Percentiles rank a stretch among this genome's conserved stretches.
phyloP scores from a whole-genome alignment of 2,113 vertebrate species.

The Meleagris gallopavo region DNA sequence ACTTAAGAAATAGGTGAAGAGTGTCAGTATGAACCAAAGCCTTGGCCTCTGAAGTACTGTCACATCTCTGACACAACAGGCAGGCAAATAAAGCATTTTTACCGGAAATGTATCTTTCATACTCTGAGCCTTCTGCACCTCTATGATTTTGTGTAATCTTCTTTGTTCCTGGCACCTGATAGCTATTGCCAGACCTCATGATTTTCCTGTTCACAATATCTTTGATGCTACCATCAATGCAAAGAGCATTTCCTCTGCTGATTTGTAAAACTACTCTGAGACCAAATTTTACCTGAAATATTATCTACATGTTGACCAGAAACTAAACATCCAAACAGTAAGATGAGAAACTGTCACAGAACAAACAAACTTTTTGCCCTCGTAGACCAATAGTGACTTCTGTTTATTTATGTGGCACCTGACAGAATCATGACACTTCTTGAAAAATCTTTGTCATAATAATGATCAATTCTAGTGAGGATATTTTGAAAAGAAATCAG shows the following conservation, averaged over 20 bases:
- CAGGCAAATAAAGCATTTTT: neutral
- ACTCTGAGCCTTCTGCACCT: neutral
- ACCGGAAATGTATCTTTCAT: neutral
- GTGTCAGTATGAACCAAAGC: neutral
- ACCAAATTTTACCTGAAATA: neutral
- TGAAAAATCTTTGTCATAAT: neutral
- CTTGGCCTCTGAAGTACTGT: neutral
- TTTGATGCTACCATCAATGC: neutral
- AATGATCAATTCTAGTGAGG: neutral
- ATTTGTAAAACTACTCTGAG: neutral
- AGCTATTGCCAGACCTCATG: neutral
- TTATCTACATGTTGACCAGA: neutral
- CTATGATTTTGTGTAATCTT: neutral
- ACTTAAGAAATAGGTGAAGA: neutral
- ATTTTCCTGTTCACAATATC: neutral
- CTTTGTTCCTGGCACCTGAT: neutral
- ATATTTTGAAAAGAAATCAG: neutral
- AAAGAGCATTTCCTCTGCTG: rapidly evolving
- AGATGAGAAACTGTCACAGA: neutral
- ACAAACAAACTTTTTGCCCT: neutral
- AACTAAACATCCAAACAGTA: neutral
- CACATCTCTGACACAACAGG: neutral
- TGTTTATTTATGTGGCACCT: neutral
- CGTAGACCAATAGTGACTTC: neutral
- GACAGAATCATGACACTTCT: neutral